These are phyloP conservation scores for Scaptomyza caliginosa DNA, from an alignment of 2,888 invertebrate genomes.

Conservation along the genomic window DNA sequence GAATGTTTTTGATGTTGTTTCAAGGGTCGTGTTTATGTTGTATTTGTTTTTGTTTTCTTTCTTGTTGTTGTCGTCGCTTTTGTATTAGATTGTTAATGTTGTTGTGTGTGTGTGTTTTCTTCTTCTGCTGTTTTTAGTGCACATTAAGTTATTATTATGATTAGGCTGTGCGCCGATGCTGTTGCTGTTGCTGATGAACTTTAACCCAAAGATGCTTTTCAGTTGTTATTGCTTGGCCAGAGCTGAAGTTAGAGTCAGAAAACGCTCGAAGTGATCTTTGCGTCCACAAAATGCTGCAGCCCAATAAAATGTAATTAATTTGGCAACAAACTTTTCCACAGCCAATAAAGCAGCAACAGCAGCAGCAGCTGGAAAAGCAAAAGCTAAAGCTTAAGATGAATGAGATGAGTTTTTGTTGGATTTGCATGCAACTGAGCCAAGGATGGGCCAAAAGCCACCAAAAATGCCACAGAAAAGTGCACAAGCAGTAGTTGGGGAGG, in stretches of 20 bases:
- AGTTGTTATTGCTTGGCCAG: background rate
- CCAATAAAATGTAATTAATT: constrained; percentile 79
- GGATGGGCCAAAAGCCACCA: constrained; percentile 5
- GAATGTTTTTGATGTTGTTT: constrained; percentile 24
- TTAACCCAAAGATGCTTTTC: constrained; percentile 30
- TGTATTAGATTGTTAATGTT: constrained; percentile 42
- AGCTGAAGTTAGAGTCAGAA: background rate
- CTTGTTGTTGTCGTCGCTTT: constrained; percentile 36
- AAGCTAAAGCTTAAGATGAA: constrained; percentile 39
- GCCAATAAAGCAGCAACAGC: constrained; percentile 63
- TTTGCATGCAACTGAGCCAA: constrained; percentile 13
- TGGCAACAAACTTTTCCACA: constrained; percentile 59
- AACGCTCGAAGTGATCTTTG: constrained; percentile 15
- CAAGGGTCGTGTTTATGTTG: constrained; percentile 3
- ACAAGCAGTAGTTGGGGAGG: constrained; percentile 1
- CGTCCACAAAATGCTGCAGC: constrained; percentile 31
- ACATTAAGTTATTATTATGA: constrained; percentile 54
- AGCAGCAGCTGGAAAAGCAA: constrained; percentile 3
- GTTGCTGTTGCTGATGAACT: constrained; percentile 32
- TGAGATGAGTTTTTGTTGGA: constrained; percentile 3
- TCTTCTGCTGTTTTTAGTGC: constrained; percentile 12
- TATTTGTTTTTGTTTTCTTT: constrained; percentile 28
- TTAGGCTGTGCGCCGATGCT: constrained; percentile 8
- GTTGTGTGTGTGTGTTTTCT: constrained; percentile 10
- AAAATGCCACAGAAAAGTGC: constrained; percentile 42